Evolutionary conservation across 2,888 invertebrate species (phyloP), one percentile per base, ranked within the genome.

Genomic region (Epirrhoe alternata): DNA sequence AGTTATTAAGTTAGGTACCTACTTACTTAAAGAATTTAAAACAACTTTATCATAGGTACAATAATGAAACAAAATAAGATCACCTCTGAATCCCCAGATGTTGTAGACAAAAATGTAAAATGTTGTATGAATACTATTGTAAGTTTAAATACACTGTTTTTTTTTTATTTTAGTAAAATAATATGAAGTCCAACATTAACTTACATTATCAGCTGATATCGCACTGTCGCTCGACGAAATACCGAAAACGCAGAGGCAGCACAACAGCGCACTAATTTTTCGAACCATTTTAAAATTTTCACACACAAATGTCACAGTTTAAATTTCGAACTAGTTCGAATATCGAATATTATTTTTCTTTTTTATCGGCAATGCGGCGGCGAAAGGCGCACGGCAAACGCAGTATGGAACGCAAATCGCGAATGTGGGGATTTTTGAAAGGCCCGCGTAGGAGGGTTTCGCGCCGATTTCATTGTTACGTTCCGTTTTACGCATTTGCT

Each of bases 371-470:
- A 68, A 73, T 57, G 73, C 75, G 69, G 73, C 85, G 78, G 87
- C 89, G 89, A 89, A 89, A 89, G 88, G 90, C 85, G 82, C 85
- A 83, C 90, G 82, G 80, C 80, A 83, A 79, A 82, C 83, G 83
- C 86, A 76, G 81, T 88, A 81, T 89, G 87, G 82, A 81, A 81
- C 84, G 77, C 78, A 76, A 82, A 78, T 81, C 77, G 84, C 81
- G 83, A 86, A 85, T 87, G 90, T 86, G 80, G 77, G 76, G 83
- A 88, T 87, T 90, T 92, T 93, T 92, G 92, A 93, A 93, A 92
- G 92, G 91, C 92, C 89, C 92, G 92, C 92, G 92, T 92, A 92
- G 92, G 92, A 87, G 90, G 92, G 93, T 84, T 90, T 90, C 86
- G 85, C 91, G 91, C 89, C 83, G 78, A 86, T 88, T 88, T 86